A percentile compares a stretch with the other conserved stretches of the same genome.
phyloP scores from a whole-genome alignment of 2,113 vertebrate species.

The Gyps fulvus region DNA sequence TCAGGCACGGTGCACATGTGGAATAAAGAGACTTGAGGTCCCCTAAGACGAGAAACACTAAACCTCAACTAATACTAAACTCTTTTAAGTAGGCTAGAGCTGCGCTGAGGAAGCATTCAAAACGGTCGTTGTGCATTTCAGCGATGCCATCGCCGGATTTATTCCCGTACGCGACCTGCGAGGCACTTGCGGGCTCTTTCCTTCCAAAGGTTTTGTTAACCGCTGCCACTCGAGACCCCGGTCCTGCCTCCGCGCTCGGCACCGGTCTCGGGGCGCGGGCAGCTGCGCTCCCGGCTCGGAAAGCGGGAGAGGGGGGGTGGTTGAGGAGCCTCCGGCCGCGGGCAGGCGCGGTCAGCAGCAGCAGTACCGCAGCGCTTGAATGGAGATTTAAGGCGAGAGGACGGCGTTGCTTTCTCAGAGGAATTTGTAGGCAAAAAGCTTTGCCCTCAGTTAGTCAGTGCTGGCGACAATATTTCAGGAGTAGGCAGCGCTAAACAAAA shows the following conservation, averaged over 20 bases:
- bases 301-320: neutral
- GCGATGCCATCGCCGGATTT: fast-evolving
- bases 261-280: neutral
- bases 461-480: neutral
- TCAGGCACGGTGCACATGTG: fast-evolving
- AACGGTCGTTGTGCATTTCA: fast-evolving
- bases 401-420: neutral
- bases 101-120: fast-evolving
- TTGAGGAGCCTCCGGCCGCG: neutral
- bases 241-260: neutral
- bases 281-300: neutral
- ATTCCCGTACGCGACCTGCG: neutral
- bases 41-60: neutral
- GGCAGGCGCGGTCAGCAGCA: neutral
- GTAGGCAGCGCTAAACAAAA: neutral
- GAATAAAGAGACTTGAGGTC: neutral
- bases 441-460: fast-evolving
- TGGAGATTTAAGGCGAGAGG: fast-evolving
- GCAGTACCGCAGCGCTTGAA: neutral
- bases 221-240: neutral
- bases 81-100: neutral
- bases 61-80: neutral
- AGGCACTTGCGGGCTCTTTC: neutral
- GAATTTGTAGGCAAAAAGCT: no score
- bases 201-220: no score